phyloP scores from a whole-genome alignment of 1,140 invertebrate species.

The Onthophagus taurus region DNA sequence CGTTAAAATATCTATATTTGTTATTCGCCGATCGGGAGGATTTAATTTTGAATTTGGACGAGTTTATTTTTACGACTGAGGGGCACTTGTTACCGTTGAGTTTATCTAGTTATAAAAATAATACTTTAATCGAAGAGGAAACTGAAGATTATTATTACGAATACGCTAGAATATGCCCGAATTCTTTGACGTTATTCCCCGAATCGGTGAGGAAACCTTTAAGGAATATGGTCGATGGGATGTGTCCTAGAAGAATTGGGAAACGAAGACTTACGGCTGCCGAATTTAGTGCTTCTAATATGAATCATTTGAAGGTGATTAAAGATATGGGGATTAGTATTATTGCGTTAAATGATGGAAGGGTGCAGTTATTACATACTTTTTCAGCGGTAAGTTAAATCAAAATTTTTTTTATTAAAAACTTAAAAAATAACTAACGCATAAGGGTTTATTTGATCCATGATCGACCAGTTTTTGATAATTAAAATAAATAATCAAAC shows the following conservation, averaged over 20 bases:
- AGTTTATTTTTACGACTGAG: slow-evolving; percentile 96
- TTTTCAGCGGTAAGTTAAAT: slow-evolving; percentile 67
- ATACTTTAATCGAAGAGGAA: slow-evolving; percentile 36
- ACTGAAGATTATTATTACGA: slow-evolving; percentile 54
- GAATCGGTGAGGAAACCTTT: slow-evolving; percentile 68
- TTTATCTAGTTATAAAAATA: slow-evolving; percentile 41
- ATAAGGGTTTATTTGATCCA: too few species aligned
- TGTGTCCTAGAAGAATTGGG: slow-evolving; percentile 55
- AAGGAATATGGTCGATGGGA: slow-evolving; percentile 75
- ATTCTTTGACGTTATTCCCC: slow-evolving; percentile 71
- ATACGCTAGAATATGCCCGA: slow-evolving; percentile 74
- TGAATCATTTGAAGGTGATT: slow-evolving; percentile 80
- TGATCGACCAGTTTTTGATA: too few species aligned
- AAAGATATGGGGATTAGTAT: slow-evolving; percentile 92
- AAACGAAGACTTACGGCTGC: slow-evolving; percentile 57
- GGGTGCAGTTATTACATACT: slow-evolving; percentile 83
- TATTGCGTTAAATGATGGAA: slow-evolving; percentile 76
- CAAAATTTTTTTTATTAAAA: neutral
- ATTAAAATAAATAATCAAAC: too few species aligned
- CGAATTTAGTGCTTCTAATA: slow-evolving; percentile 74
- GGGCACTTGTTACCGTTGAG: slow-evolving; percentile 89
- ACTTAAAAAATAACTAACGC: slow-evolving; percentile 3
- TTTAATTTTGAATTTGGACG: slow-evolving; percentile 81
- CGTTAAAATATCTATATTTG: slow-evolving; percentile 94
- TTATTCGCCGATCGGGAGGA: slow-evolving; percentile 86